Conservation (phyloP, 2,888 invertebrate species). For the Calameuta idolon region DNA sequence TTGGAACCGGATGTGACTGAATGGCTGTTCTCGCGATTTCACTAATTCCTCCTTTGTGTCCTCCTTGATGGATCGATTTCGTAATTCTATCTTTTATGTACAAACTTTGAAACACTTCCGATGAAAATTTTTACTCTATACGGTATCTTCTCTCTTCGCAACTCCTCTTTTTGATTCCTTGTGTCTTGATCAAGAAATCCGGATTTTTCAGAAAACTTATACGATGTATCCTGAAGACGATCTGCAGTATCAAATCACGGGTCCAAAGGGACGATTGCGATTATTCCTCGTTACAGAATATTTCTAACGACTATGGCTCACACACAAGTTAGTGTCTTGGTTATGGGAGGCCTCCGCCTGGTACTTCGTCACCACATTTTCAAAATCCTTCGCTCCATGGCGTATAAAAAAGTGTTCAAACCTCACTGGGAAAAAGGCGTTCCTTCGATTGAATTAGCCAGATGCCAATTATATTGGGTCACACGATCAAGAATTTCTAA, state of each 20-base stretch:
- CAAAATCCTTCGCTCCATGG: constrained; percentile 61
- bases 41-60: neutral
- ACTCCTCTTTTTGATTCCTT: neutral
- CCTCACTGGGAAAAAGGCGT: neutral
- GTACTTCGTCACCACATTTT: constrained; percentile 64
- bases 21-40: neutral
- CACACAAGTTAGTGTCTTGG: constrained; percentile 65
- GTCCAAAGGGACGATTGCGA: neutral
- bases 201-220: neutral
- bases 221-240: neutral
- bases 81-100: neutral
- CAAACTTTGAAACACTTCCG: neutral
- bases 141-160: neutral
- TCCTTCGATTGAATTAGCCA: neutral
- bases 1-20: neutral
- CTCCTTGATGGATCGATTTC: neutral
- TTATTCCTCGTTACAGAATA: neutral
- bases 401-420: constrained; percentile 22
- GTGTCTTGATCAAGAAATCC: neutral
- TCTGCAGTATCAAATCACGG: neutral
- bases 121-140: neutral
- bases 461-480: neutral
- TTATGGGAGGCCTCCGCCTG: constrained; percentile 48
- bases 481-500: neutral
- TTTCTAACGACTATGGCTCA: constrained; percentile 51